Evolutionary conservation across 2,113 vertebrate species (phyloP), one percentile per base, ranked within the genome.

Genomic region (Zapornia atra): DNA sequence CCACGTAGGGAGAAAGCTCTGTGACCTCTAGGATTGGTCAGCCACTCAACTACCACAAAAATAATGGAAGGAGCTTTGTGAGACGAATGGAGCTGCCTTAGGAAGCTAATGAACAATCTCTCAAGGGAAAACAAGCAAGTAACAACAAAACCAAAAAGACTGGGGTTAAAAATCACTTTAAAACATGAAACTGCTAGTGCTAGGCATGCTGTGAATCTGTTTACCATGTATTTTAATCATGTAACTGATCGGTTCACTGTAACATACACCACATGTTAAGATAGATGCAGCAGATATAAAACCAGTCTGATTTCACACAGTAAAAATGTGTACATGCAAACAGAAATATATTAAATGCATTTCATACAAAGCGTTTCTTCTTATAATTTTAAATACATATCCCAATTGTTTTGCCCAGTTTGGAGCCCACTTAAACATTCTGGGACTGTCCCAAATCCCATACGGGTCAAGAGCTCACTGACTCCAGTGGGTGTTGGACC

Each of bases 241-340:
- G 57, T 78, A 88, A 94, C 72, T 92, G 84, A 95, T 92, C 81
- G 8, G 93, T 71, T 66, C 53, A 48, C 40, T 70, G 88, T 86
- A 96, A 95, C 91, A 90, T 64, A 66, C 85, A 80, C 88, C 92
- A 95, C 75, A 88, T 83, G 88, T 89, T 66, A 61, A 88, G 83
- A 94, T 33, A 94, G 84, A 94, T 66, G 80, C 75, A 84, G 88
- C 63, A 92, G 94, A 96, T 71, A 92, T 33, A 96, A 91, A 84
- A 34, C 79, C 24, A 60, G 56, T 56, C 92, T 94, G 95, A 97
- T 95, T 96, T 96, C 86, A 96, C 70, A 51, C 75, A 75, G 68
- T 60, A 96, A 97, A 96, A 95, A 96, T 96, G 88, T 29, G 3
- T 77, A 73, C 68, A 92, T 91, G 92, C 71, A 91, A 94, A 90